Percentiles rank a stretch among this genome's conserved stretches.
Evolutionary conservation across 2,797 vertebrate species (phyloP).

Genomic region (Siniperca obscura): DNA sequence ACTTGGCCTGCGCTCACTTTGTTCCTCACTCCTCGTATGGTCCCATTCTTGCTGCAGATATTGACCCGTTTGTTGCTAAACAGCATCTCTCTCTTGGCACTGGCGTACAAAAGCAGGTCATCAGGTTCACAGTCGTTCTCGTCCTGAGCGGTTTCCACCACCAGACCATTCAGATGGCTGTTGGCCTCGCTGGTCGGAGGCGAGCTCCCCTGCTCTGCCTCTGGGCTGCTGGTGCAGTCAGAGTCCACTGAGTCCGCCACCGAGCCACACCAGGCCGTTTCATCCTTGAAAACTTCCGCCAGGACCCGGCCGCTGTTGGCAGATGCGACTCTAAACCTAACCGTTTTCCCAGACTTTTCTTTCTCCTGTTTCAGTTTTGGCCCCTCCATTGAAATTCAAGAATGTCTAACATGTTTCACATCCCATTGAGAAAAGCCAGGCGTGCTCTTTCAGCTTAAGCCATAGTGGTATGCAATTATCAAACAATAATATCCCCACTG

Average conservation of each 20-base stretch:
- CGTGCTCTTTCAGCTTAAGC: constrained; percentile 32
- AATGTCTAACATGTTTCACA: constrained; percentile 66
- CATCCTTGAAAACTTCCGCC: constrained; percentile 93
- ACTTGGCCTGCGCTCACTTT: constrained; percentile 99
- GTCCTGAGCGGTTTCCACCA: constrained; percentile 72
- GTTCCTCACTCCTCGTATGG: constrained; percentile 95
- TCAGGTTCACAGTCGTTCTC: constrained; percentile 88
- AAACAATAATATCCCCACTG: constrained; percentile 69
- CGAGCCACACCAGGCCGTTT: constrained; percentile 69
- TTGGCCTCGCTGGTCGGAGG: constrained; percentile 85
- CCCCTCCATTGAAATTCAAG: constrained; percentile 82
- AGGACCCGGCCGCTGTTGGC: constrained; percentile 95
- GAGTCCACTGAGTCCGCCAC: constrained; percentile 87
- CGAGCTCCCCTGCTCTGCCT: constrained; percentile 83
- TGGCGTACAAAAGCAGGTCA: constrained; percentile 91
- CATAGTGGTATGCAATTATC: constrained; percentile 53
- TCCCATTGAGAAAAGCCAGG: constrained; percentile 58
- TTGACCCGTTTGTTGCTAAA: constrained; percentile 94
- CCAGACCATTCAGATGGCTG: constrained; percentile 87
- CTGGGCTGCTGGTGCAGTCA: constrained; percentile 87
- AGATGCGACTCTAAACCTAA: constrained; percentile 94
- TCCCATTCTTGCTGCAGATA: constrained; percentile 98
- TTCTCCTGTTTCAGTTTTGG: constrained; percentile 79
- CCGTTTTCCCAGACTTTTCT: constrained; percentile 85
- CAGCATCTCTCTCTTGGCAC: constrained; percentile 88